Percentiles rank a stretch among this genome's conserved stretches.
These are phyloP conservation scores for Chloroceryle aenea DNA, from an alignment of 2,113 vertebrate species.

Conservation along the genomic window DNA sequence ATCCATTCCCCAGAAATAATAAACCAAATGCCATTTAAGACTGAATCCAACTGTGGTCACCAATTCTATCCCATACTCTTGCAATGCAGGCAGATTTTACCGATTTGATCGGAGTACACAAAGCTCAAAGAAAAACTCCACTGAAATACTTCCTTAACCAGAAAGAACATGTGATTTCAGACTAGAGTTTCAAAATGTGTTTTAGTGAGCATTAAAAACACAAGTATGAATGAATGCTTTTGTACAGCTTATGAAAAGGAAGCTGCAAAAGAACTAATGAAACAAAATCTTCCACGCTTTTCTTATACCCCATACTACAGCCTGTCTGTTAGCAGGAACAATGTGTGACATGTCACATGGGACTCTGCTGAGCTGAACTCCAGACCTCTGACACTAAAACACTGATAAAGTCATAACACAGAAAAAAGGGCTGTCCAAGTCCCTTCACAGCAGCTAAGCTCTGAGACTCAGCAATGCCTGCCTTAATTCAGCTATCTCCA, in stretches of 20 bases:
- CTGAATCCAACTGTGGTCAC: not conserved
- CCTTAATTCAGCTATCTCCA: not conserved
- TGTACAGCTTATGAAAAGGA: not conserved
- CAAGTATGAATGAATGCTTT: not conserved
- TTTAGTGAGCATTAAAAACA: not conserved
- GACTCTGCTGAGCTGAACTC: not conserved
- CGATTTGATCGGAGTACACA: not conserved
- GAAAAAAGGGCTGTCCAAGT: not conserved
- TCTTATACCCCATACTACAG: not conserved
- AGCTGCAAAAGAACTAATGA: not conserved
- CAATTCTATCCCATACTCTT: not conserved
- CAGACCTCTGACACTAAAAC: not conserved
- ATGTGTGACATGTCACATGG: not conserved
- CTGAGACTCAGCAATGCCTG: not conserved
- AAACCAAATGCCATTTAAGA: not conserved
- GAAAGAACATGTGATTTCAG: not conserved
- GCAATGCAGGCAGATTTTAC: not conserved
- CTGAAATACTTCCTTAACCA: not conserved
- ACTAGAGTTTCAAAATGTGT: not conserved
- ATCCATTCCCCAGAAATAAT: not conserved
- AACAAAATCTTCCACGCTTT: not conserved
- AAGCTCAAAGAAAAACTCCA: not conserved
- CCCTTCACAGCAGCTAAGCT: not conserved
- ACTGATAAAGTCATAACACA: constrained; percentile 14
- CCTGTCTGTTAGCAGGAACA: not conserved